phyloP scores from a whole-genome alignment of 2,797 vertebrate species.

The Melanotaenia maccullochi region DNA sequence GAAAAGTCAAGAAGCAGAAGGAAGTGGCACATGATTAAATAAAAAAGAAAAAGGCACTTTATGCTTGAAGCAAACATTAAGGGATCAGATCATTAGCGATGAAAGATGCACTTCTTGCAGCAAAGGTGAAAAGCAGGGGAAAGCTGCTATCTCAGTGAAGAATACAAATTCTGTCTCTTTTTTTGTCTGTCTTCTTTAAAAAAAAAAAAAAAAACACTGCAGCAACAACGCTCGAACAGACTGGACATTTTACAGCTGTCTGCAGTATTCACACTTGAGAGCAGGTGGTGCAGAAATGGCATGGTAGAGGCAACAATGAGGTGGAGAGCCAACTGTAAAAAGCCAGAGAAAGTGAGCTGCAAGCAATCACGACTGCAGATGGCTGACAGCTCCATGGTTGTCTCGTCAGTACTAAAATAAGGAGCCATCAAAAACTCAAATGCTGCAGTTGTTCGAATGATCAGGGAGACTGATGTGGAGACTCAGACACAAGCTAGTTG shows the following conservation, averaged over 20 bases:
- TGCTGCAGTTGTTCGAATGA: slow-evolving; percentile 30
- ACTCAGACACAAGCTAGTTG: slow-evolving; percentile 18
- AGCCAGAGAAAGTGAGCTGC: slow-evolving; percentile 32
- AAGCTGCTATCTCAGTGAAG: slow-evolving; percentile 38
- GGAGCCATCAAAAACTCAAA: slow-evolving; percentile 34
- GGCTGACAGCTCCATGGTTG: slow-evolving; percentile 23
- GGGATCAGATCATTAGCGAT: slow-evolving; percentile 38
- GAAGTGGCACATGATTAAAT: no score
- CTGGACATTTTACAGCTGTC: slow-evolving; percentile 48
- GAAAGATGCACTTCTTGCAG: slow-evolving; percentile 47
- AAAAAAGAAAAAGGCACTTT: slow-evolving; percentile 27
- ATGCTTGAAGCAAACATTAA: slow-evolving; percentile 51
- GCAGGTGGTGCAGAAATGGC: slow-evolving; percentile 30
- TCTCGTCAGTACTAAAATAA: slow-evolving; percentile 20
- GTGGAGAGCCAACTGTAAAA: slow-evolving; percentile 28
- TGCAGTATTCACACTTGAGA: slow-evolving; percentile 45
- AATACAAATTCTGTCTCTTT: slow-evolving; percentile 41
- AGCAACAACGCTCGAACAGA: slow-evolving; percentile 28
- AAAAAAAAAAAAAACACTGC: slow-evolving; percentile 25
- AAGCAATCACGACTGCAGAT: slow-evolving; percentile 45
- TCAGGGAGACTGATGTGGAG: slow-evolving; percentile 18
- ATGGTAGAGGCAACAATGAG: slow-evolving; percentile 35
- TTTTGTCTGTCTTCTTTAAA: no score
- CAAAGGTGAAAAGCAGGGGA: slow-evolving; percentile 21
- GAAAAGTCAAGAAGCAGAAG: no score